phyloP scores from a whole-genome alignment of 2,797 vertebrate species.

The Balearica regulorum region DNA sequence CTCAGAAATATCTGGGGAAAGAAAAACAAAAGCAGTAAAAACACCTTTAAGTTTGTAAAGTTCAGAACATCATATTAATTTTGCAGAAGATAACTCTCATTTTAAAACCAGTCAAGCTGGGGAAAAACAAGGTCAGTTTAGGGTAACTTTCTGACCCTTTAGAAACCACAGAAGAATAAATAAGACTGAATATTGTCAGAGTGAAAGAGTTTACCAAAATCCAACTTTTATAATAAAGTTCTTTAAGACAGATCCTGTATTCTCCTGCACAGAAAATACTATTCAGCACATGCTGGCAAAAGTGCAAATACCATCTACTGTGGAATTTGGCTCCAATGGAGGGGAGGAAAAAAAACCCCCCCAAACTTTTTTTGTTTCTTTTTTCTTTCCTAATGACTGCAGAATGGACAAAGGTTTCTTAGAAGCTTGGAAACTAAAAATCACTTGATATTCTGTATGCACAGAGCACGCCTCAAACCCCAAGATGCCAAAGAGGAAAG shows the following conservation, averaged over 20 bases:
- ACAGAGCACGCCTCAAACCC: not conserved
- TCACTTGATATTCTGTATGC: not conserved
- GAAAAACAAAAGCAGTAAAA: not conserved
- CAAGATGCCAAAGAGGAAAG: not conserved
- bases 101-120: not conserved
- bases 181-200: not conserved
- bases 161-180: not conserved
- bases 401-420: constrained; percentile 23
- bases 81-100: not conserved
- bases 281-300: constrained; percentile 24
- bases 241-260: not conserved
- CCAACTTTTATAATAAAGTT: not conserved
- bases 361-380: not conserved
- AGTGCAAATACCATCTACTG: not conserved
- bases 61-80: not conserved
- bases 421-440: not conserved
- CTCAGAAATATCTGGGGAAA: not conserved
- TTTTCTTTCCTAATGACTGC: not conserved
- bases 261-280: constrained; percentile 23
- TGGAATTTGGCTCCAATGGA: not conserved
- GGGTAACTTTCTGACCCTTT: not conserved
- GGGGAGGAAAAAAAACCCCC: not conserved
- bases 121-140: not conserved
- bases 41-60: not conserved
- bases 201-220: constrained; percentile 9